Percentiles rank a stretch among this genome's conserved stretches.
phyloP scores from a whole-genome alignment of 1,140 invertebrate species.

The Anthonomus grandis region DNA sequence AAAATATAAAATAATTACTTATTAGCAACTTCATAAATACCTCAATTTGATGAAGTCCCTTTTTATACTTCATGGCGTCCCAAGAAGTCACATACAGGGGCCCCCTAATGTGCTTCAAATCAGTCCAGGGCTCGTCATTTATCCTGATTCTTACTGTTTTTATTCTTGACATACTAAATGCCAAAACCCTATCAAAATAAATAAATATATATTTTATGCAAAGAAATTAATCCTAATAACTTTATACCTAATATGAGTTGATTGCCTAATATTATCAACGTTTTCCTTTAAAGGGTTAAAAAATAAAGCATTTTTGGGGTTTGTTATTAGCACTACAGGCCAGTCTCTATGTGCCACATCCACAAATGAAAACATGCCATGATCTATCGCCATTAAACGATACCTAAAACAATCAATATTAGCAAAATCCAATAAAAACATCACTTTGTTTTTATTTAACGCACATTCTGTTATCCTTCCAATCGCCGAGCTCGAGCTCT shows the following conservation, averaged over 20 bases:
- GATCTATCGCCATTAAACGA: conserved; percentile 80
- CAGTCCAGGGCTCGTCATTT: conserved; percentile 60
- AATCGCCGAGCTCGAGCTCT: conserved; percentile 89
- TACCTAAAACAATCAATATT: conserved; percentile 56
- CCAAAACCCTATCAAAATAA: conserved; percentile 61
- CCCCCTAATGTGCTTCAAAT: conserved; percentile 58
- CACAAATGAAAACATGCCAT: conserved; percentile 85
- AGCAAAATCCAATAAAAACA: no score
- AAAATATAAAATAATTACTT: no score
- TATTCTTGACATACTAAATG: conserved; percentile 68
- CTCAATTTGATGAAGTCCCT: conserved; percentile 68
- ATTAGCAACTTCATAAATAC: no score
- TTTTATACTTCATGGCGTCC: conserved; percentile 62
- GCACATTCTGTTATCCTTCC: conserved; percentile 89
- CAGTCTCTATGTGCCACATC: conserved; percentile 74
- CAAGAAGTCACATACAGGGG: conserved; percentile 72
- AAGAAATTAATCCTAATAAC: conserved; percentile 2
- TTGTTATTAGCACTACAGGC: conserved; percentile 83
- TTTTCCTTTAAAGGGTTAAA: conserved; percentile 72
- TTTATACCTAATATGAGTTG: conserved; percentile 74
- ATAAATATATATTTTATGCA: no score
- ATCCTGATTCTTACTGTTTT: conserved; percentile 62
- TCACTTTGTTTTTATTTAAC: conserved; percentile 23
- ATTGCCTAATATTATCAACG: conserved; percentile 61
- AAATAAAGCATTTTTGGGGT: conserved; percentile 82